Percentiles rank a stretch among this genome's conserved stretches.
Conservation (phyloP, 2,797 vertebrate species). For the Neosilurus hyrtlii region DNA sequence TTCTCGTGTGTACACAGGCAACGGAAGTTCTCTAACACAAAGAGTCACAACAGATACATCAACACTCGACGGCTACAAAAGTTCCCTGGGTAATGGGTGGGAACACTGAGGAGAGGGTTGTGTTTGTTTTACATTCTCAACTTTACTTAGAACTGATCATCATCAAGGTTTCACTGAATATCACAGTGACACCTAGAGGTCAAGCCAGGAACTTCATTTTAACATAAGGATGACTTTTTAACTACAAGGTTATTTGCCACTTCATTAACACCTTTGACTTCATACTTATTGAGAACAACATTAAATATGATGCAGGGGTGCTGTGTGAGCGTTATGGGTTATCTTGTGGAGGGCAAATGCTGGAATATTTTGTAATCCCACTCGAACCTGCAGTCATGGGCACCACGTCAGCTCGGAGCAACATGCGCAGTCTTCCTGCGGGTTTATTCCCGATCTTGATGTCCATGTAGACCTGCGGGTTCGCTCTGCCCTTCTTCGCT, state of each 20-base stretch:
- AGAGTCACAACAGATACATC: background rate
- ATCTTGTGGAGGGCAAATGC: background rate
- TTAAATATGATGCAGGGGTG: background rate
- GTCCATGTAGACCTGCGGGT: slow-evolving; percentile 97
- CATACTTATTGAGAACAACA: background rate
- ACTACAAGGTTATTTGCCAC: no score
- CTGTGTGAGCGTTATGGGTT: background rate
- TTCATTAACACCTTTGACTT: background rate
- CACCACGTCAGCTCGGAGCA: slow-evolving; percentile 90
- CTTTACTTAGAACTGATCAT: background rate
- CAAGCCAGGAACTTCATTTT: background rate
- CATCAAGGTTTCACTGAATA: background rate
- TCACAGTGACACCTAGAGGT: background rate
- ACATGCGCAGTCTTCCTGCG: slow-evolving; percentile 86
- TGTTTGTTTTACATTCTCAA: no score
- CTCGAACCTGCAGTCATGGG: slow-evolving; percentile 92
- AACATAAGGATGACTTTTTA: background rate
- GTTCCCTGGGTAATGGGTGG: no score
- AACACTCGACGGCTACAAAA: background rate
- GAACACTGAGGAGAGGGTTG: background rate
- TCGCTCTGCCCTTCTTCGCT: slow-evolving; percentile 85
- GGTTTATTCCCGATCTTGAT: slow-evolving; percentile 97
- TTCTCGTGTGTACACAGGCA: slow-evolving; percentile 96
- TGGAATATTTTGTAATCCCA: background rate
- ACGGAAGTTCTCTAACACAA: slow-evolving; percentile 88